Conservation (phyloP, 92 coral and sea anemone genomes). For the Parazoanthus swiftii region DNA sequence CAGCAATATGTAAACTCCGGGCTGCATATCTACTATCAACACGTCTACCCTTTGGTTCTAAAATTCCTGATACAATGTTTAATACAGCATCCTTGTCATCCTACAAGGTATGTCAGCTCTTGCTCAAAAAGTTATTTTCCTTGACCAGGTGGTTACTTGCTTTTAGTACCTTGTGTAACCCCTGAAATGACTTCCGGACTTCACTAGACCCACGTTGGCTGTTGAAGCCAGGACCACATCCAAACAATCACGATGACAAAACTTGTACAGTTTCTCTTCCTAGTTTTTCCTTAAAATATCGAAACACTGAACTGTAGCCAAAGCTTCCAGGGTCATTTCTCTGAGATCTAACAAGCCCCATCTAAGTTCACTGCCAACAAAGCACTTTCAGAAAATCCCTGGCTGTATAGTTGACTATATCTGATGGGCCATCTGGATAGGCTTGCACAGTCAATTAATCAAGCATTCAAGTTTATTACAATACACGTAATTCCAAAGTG, state of each 20-base stretch:
- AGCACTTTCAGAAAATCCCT: conserved; percentile 32
- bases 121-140: neutral
- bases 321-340: conserved; percentile 21
- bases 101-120: neutral
- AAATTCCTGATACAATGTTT: no score
- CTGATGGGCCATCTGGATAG: conserved; percentile 33
- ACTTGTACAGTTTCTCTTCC: neutral
- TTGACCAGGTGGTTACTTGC: neutral
- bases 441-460: neutral
- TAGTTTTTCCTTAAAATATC: neutral
- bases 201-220: neutral
- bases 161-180: neutral
- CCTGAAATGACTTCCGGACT: neutral
- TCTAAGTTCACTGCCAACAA: conserved; percentile 11
- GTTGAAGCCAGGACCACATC: neutral
- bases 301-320: conserved; percentile 10
- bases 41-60: no score
- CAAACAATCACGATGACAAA: neutral
- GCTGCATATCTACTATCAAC: no score
- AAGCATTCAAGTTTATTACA: no score
- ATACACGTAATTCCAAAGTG: no score
- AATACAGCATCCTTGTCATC: no score
- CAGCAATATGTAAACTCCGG: no score
- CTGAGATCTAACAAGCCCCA: conserved; percentile 39
- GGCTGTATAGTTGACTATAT: conserved; percentile 28